phyloP scores from a whole-genome alignment of 1,140 invertebrate species.

The Brachionus rubens region DNA sequence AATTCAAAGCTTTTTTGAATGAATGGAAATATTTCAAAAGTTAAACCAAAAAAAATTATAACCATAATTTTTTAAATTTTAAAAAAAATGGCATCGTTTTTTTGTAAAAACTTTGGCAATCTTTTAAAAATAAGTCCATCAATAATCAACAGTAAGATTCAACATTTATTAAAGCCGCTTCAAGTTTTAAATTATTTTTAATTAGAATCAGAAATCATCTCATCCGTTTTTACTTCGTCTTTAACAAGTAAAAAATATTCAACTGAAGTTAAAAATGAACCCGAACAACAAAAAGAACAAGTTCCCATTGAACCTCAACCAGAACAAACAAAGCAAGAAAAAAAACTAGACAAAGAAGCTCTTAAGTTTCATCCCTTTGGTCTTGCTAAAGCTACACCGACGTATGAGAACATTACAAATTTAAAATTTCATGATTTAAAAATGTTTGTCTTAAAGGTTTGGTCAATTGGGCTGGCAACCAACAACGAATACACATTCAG shows the following conservation, averaged over 20 bases:
- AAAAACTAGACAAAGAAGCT: not conserved
- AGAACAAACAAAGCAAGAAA: not conserved
- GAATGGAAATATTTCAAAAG: no score
- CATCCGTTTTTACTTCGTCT: no score
- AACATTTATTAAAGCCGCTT: not conserved
- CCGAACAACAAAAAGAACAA: not conserved
- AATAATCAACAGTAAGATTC: not conserved
- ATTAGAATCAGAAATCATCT: no score
- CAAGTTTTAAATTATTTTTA: not conserved
- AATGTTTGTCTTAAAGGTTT: not conserved
- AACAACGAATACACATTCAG: conserved; percentile 8
- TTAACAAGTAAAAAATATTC: not conserved
- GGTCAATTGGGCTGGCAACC: conserved; percentile 37
- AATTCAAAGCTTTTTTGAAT: no score
- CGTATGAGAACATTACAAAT: not conserved
- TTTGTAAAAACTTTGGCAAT: conserved; percentile 7
- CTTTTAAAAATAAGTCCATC: not conserved
- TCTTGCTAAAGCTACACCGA: not conserved
- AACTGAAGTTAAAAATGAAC: not conserved
- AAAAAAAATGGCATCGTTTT: conserved; percentile 26
- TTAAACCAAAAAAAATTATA: no score
- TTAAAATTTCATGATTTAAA: not conserved
- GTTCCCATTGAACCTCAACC: not conserved
- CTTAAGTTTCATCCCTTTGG: not conserved
- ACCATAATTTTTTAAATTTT: not conserved